A percentile compares a stretch with the other conserved stretches of the same genome.
These are phyloP conservation scores for Eulemur albifrons DNA, from an alignment of 2,797 vertebrate genomes.

Conservation along the genomic window DNA sequence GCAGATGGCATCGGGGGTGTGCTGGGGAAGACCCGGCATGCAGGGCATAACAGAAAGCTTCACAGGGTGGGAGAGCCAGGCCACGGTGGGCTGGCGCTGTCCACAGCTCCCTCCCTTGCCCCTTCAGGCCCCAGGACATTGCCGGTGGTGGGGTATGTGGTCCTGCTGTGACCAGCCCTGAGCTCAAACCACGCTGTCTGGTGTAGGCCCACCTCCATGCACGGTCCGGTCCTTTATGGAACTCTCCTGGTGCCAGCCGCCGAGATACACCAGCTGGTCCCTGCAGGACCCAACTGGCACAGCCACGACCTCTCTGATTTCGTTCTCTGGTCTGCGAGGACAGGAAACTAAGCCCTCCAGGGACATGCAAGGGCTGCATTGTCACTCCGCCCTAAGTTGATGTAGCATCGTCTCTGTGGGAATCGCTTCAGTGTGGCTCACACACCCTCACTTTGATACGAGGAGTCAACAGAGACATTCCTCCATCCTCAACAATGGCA, in stretches of 20 bases:
- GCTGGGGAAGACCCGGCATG: background rate
- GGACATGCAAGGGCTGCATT: background rate
- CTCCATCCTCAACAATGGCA: background rate
- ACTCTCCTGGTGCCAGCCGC: rapidly evolving
- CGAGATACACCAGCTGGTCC: background rate
- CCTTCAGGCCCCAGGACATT: background rate
- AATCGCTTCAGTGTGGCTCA: background rate
- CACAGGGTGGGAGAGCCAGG: background rate
- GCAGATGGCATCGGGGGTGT: rapidly evolving
- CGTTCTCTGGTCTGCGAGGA: background rate
- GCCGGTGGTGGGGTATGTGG: rapidly evolving
- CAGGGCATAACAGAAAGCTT: background rate
- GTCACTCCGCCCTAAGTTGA: background rate
- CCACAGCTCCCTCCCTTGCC: rapidly evolving
- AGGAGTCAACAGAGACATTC: background rate
- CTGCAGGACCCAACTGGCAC: background rate
- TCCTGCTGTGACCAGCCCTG: background rate
- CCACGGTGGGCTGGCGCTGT: rapidly evolving
- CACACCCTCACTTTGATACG: background rate
- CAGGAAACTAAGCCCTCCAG: background rate
- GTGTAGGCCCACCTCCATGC: rapidly evolving
- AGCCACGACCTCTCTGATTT: background rate
- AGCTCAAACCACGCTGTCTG: background rate
- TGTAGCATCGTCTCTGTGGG: background rate
- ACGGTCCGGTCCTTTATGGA: background rate